A percentile compares a stretch with the other conserved stretches of the same genome.
Evolutionary conservation across 2,113 vertebrate genomes (phyloP).

Genomic region (Oncorhynchus gorbuscha): DNA sequence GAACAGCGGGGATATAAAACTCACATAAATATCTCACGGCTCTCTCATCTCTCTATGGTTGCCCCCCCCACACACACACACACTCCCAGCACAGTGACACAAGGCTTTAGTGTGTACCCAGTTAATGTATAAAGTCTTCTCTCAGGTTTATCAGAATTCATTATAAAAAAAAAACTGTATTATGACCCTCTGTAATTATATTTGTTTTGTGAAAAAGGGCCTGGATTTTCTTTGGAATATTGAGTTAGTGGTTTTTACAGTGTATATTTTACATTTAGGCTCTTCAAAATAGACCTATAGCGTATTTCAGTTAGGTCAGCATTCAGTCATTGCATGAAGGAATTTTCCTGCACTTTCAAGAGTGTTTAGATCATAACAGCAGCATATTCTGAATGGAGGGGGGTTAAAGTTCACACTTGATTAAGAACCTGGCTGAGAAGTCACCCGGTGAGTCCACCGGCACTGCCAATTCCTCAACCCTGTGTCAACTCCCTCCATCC

Average conservation of each 20-base stretch:
- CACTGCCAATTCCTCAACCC: no score
- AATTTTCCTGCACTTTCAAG: no score
- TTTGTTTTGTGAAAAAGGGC: constrained; percentile 4
- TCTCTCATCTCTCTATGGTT: constrained; percentile 58
- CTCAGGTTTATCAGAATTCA: not conserved
- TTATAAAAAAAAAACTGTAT: constrained; percentile 14
- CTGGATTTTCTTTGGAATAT: constrained; percentile 28
- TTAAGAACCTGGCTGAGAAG: no score
- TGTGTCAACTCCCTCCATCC: no score
- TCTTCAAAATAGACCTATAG: no score
- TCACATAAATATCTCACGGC: constrained; percentile 65
- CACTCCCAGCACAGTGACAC: constrained; percentile 1
- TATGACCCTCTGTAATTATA: constrained; percentile 31
- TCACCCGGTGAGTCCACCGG: no score
- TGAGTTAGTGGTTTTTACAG: not conserved
- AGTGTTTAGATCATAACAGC: no score
- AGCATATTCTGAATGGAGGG: no score
- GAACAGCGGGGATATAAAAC: constrained; percentile 70
- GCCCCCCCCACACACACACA: constrained; percentile 25
- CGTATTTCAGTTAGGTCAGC: no score
- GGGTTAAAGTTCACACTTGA: no score
- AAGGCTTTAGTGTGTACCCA: constrained; percentile 31
- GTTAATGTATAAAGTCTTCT: constrained; percentile 6
- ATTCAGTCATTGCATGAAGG: no score
- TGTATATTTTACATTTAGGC: not conserved